Conservation (phyloP, 1,140 invertebrate genomes). For the Marisa cornuarietis region DNA sequence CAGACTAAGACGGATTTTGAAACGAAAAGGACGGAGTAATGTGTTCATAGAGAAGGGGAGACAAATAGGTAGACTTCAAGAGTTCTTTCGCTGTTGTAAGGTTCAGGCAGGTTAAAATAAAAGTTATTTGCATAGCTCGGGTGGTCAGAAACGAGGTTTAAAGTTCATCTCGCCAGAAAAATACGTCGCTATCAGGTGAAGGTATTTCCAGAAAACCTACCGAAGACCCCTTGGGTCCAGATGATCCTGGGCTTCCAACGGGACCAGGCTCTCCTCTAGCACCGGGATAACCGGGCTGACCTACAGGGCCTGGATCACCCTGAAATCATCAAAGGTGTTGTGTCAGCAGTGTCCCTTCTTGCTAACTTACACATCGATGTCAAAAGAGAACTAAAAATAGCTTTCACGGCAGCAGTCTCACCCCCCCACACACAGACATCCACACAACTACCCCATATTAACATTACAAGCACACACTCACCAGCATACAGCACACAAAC, state of each 20-base stretch:
- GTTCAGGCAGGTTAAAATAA: no score
- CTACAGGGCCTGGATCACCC: slow-evolving; percentile 55
- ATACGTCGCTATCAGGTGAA: no score
- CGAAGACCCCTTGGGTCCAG: slow-evolving; percentile 50
- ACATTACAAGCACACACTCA: no score
- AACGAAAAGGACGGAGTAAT: no score
- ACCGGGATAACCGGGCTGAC: slow-evolving; percentile 56
- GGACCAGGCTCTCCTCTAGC: slow-evolving; percentile 49
- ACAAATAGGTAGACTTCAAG: no score
- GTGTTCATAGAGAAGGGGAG: no score
- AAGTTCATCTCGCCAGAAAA: not conserved
- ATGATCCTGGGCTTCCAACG: slow-evolving; percentile 45
- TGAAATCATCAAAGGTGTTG: slow-evolving; percentile 21
- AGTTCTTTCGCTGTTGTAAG: no score
- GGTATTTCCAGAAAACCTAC: slow-evolving; percentile 36
- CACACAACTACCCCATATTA: no score
- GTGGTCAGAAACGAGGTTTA: not conserved
- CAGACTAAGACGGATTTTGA: no score
- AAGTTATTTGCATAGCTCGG: not conserved
- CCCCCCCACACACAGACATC: not conserved
- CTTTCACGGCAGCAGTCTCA: not conserved
- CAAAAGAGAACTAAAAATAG: not conserved
- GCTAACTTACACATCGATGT: not conserved
- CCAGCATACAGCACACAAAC: no score
- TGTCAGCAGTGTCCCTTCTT: no score